These are phyloP conservation scores for Serrognathus titanus DNA, from an alignment of 2,888 invertebrate genomes.

Conservation along the genomic window DNA sequence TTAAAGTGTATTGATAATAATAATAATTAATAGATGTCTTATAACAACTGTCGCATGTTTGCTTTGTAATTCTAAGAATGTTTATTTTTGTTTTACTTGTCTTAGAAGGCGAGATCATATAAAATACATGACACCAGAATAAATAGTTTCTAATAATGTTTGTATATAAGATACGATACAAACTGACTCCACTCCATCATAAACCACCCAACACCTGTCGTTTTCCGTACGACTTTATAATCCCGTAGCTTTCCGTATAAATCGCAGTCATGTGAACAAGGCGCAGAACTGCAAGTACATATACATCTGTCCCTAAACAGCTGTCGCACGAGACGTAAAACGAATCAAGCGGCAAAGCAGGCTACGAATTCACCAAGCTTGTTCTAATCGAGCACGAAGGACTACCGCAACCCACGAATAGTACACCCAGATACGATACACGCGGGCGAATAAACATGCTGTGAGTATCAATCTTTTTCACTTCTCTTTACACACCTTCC, in stretches of 20 bases:
- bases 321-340: slow-evolving; percentile 9
- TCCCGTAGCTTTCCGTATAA: slow-evolving; percentile 3
- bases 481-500: neutral
- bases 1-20: no score
- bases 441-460: neutral
- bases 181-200: neutral
- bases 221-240: no score
- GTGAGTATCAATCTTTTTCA: slow-evolving; percentile 7
- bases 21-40: no score
- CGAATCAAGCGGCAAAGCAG: slow-evolving; percentile 5
- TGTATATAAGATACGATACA: no score
- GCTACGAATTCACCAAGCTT: neutral
- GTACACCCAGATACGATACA: neutral
- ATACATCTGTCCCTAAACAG: slow-evolving; percentile 17
- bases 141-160: no score
- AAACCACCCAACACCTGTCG: slow-evolving; percentile 13
- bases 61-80: no score
- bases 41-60: no score
- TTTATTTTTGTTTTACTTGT: no score
- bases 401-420: neutral
- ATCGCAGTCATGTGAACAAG: slow-evolving; percentile 3
- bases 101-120: no score
- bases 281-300: slow-evolving; percentile 11
- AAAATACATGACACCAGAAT: no score
- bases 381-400: no score